Percentiles rank a stretch among this genome's conserved stretches.
Conservation (phyloP, 2,888 invertebrate genomes). For the Limenitis arthemis region DNA sequence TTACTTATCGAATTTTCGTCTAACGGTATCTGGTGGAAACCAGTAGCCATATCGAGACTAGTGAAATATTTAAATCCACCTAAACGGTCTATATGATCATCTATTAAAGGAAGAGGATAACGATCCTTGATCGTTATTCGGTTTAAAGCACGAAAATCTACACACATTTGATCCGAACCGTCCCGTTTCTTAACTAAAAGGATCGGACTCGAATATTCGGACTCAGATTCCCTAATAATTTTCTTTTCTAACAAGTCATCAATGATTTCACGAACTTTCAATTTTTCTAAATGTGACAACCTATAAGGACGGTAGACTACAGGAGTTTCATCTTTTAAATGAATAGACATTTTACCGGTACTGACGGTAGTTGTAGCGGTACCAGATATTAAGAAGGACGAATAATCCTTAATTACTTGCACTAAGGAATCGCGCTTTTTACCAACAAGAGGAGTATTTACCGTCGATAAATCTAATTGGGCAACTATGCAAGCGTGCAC, state of each 20-base stretch:
- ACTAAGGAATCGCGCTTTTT: conserved; percentile 11
- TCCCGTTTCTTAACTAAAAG: conserved; percentile 25
- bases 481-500: background rate
- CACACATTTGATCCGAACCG: conserved; percentile 18
- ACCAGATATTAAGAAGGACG: conserved; percentile 10
- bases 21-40: background rate
- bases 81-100: conserved; percentile 14
- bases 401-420: conserved; percentile 12
- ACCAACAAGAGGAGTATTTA: conserved; percentile 16
- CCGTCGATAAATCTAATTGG: background rate
- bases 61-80: conserved; percentile 1
- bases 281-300: conserved; percentile 17
- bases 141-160: conserved; percentile 18
- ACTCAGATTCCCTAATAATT: conserved; percentile 22
- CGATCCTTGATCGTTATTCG: conserved; percentile 11
- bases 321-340: conserved; percentile 6
- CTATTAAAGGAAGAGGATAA: conserved; percentile 14
- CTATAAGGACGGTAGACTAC: conserved; percentile 19
- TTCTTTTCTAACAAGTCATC: conserved; percentile 17
- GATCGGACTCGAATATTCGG: conserved; percentile 21
- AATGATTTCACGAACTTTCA: conserved; percentile 17
- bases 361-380: conserved; percentile 21
- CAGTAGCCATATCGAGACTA: background rate
- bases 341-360: conserved; percentile 20
- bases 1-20: background rate